These are phyloP conservation scores for Amia ocellicauda DNA, from an alignment of 2,113 vertebrate species.

Conservation along the genomic window DNA sequence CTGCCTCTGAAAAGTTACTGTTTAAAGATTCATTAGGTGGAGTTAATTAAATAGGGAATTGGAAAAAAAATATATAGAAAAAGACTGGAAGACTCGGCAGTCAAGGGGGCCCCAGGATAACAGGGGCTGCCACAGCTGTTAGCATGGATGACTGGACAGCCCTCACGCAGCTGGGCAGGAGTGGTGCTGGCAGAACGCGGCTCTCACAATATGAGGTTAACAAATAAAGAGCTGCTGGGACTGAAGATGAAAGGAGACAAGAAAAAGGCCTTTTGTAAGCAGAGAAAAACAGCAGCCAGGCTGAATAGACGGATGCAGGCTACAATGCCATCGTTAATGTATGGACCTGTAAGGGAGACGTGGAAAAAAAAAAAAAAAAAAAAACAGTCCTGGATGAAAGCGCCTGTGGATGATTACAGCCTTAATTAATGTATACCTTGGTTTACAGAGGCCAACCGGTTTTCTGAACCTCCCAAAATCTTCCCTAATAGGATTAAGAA, in stretches of 20 bases:
- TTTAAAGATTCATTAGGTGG: too few species aligned
- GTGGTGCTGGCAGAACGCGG: constrained; percentile 3
- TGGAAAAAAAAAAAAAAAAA: background rate
- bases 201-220: constrained; percentile 31
- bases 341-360: background rate
- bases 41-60: too few species aligned
- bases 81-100: too few species aligned
- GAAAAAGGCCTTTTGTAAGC: background rate
- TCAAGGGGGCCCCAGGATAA: constrained; percentile 16
- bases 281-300: background rate
- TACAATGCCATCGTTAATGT: background rate
- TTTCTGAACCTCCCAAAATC: background rate
- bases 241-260: background rate
- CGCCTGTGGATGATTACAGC: too few species aligned
- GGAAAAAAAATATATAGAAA: constrained; percentile 30
- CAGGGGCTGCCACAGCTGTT: constrained; percentile 39
- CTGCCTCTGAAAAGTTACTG: too few species aligned
- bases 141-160: constrained; percentile 35
- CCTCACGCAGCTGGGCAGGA: constrained; percentile 19
- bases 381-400: too few species aligned
- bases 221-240: constrained; percentile 20
- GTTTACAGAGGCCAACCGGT: background rate
- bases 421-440: background rate
- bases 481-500: background rate
- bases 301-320: background rate